Conservation (phyloP, 2,888 invertebrate genomes). For the Pterostichus madidus region DNA sequence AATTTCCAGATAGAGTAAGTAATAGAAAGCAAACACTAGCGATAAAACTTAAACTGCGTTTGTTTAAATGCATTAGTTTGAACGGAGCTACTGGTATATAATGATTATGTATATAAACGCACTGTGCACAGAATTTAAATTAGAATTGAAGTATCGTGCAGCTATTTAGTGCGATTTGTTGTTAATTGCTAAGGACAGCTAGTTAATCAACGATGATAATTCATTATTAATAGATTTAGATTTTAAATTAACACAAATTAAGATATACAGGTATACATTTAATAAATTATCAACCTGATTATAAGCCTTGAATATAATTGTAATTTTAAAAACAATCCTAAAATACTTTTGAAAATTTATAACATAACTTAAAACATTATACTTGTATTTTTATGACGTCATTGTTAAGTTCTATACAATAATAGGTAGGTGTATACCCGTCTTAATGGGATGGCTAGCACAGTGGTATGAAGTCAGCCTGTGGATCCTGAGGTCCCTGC, state of each 20-base stretch:
- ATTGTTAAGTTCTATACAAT: too few species aligned
- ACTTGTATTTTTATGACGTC: too few species aligned
- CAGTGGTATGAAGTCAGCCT: too few species aligned
- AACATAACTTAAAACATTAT: too few species aligned
- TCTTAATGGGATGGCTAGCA: too few species aligned
- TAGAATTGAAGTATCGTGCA: not conserved
- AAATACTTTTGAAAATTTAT: too few species aligned
- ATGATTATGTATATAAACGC: not conserved
- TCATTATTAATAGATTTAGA: not conserved
- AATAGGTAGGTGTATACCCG: too few species aligned
- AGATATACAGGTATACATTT: too few species aligned
- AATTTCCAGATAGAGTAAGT: conserved; percentile 43
- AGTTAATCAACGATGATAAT: not conserved
- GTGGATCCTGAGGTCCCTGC: too few species aligned
- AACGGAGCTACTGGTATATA: not conserved
- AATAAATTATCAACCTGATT: too few species aligned
- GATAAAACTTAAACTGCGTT: conserved; percentile 24
- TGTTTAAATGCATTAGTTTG: not conserved
- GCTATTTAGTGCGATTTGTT: not conserved
- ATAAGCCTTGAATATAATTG: too few species aligned
- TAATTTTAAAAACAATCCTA: too few species aligned
- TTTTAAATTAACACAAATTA: not conserved
- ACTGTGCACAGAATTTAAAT: not conserved
- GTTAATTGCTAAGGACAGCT: conserved; percentile 1
- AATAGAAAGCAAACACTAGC: conserved; percentile 29